phyloP scores from a whole-genome alignment of 2,797 vertebrate genomes.

The Scolopax rusticola region DNA sequence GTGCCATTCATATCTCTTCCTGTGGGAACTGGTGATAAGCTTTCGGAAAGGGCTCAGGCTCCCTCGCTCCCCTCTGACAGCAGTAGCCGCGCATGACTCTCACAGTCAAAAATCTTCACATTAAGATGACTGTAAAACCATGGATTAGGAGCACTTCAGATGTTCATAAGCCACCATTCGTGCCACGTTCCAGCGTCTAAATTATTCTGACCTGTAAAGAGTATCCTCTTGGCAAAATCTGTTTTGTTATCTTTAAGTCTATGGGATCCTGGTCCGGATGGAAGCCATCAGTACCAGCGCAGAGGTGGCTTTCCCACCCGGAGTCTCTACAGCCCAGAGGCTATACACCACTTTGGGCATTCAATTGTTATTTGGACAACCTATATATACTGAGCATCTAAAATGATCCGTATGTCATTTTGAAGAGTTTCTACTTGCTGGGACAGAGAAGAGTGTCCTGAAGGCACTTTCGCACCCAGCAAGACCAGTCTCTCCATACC shows the following conservation, averaged over 20 bases:
- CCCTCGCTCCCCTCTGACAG: background rate
- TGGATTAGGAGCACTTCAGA: background rate
- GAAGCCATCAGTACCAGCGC: background rate
- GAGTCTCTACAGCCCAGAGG: background rate
- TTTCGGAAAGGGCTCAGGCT: background rate
- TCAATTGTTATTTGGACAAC: background rate
- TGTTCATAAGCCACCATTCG: background rate
- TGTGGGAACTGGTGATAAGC: conserved; percentile 13
- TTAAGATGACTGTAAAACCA: background rate
- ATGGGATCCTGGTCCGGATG: background rate
- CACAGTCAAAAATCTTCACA: background rate
- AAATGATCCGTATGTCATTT: background rate
- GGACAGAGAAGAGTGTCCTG: background rate
- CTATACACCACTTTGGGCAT: background rate
- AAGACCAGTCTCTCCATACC: background rate
- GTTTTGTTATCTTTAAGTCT: background rate
- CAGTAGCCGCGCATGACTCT: background rate
- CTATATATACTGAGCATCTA: background rate
- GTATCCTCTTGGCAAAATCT: background rate
- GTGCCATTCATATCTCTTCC: conserved; percentile 12
- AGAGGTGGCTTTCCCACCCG: background rate
- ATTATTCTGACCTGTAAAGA: background rate
- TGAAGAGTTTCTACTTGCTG: background rate
- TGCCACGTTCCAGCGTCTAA: background rate
- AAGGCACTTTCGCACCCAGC: background rate